Evolutionary conservation across 1,140 invertebrate species (phyloP).

Genomic region (Cepaea nemoralis): DNA sequence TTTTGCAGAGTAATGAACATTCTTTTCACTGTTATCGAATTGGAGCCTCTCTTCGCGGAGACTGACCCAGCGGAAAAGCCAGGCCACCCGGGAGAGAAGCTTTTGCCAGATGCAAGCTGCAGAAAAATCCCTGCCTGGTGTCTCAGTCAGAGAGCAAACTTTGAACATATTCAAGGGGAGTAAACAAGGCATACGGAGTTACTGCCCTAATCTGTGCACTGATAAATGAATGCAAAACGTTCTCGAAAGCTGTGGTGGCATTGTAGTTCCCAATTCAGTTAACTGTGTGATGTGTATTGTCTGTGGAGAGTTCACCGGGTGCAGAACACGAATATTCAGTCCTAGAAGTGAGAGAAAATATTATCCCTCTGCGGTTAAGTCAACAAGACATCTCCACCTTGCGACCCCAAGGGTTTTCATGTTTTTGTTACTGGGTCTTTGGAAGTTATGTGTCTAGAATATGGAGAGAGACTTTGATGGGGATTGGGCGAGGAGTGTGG

Average conservation of each 20-base stretch:
- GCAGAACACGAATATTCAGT: slow-evolving; percentile 23
- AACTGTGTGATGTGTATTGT: not conserved
- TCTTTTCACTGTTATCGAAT: not conserved
- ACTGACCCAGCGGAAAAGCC: not conserved
- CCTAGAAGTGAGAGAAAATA: slow-evolving; percentile 28
- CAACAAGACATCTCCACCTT: slow-evolving; percentile 16
- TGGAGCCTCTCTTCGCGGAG: not conserved
- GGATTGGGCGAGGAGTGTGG: not conserved
- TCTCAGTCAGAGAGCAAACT: not conserved
- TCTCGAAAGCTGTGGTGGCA: not conserved
- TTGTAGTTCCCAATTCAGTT: not conserved
- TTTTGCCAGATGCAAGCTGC: not conserved
- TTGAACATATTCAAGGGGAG: slow-evolving; percentile 1
- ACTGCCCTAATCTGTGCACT: not conserved
- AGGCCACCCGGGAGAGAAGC: slow-evolving; percentile 1
- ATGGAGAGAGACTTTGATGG: not conserved
- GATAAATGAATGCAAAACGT: slow-evolving; percentile 13
- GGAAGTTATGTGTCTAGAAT: not conserved
- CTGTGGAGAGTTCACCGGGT: not conserved
- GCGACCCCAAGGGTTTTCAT: slow-evolving; percentile 4
- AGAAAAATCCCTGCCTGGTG: slow-evolving; percentile 2
- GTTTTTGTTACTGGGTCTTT: slow-evolving; percentile 8
- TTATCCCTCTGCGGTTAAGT: slow-evolving; percentile 9
- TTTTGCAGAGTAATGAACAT: not conserved
- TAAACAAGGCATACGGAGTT: not conserved